These are phyloP conservation scores for Aphidius ervi DNA, from an alignment of 1,140 invertebrate genomes.

Conservation along the genomic window DNA sequence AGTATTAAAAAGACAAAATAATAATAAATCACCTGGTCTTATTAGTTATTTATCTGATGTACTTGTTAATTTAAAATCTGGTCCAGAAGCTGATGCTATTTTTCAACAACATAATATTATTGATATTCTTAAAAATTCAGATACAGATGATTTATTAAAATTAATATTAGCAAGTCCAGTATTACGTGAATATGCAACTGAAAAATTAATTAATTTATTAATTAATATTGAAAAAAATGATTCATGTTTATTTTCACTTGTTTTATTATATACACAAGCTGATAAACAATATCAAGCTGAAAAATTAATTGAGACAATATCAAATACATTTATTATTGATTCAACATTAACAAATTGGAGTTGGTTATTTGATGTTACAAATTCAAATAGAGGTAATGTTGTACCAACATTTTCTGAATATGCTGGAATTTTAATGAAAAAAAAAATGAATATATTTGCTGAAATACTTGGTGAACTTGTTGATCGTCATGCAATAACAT, in stretches of 20 bases:
- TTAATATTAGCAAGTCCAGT: conserved; percentile 56
- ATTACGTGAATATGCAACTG: conserved; percentile 57
- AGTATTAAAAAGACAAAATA: conserved; percentile 47
- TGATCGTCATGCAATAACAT: conserved; percentile 44
- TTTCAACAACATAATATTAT: conserved; percentile 53
- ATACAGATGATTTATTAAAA: conserved; percentile 50
- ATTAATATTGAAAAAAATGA: conserved; percentile 35
- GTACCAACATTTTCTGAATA: conserved; percentile 57
- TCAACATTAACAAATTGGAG: conserved; percentile 51
- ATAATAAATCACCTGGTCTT: conserved; percentile 49
- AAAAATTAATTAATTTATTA: conserved; percentile 55
- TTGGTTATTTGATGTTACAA: conserved; percentile 53
- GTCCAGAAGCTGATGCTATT: conserved; percentile 48
- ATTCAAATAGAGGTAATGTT: conserved; percentile 40
- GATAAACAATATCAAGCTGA: conserved; percentile 51
- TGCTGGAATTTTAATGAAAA: conserved; percentile 52
- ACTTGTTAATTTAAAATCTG: conserved; percentile 46
- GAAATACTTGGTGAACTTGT: conserved; percentile 50
- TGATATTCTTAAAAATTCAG: conserved; percentile 51
- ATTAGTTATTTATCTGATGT: conserved; percentile 53
- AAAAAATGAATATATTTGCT: conserved; percentile 50
- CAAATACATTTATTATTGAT: conserved; percentile 37
- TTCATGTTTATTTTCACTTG: conserved; percentile 47
- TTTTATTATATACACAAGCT: conserved; percentile 56
- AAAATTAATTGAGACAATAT: conserved; percentile 47